Evolutionary conservation across 2,888 invertebrate species (phyloP).

Genomic region (Cephalotes varians): DNA sequence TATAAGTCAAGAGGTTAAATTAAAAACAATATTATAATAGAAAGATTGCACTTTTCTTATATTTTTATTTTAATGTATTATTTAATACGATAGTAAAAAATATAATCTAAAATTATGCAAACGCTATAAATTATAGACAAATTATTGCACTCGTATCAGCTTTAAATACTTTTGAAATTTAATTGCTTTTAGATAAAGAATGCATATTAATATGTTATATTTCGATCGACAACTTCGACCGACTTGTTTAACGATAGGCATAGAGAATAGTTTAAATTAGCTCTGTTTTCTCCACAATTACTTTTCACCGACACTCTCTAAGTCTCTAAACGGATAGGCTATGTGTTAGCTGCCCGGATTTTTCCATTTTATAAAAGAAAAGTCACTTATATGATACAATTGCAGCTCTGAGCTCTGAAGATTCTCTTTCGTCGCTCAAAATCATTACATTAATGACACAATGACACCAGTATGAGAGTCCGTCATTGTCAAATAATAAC

Average conservation of each 20-base stretch:
- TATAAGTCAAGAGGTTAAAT: too few species aligned
- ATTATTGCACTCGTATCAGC: not conserved
- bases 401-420: constrained; percentile 6
- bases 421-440: not conserved
- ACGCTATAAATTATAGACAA: not conserved
- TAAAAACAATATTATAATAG: constrained; percentile 1
- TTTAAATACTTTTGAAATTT: constrained; percentile 4
- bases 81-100: not conserved
- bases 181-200: constrained; percentile 10
- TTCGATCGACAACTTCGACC: constrained; percentile 50
- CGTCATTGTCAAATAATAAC: constrained; percentile 33
- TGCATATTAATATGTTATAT: constrained; percentile 24
- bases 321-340: constrained; percentile 43
- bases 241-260: constrained; percentile 52
- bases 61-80: not conserved
- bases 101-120: not conserved
- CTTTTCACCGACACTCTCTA: constrained; percentile 59
- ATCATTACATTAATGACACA: constrained; percentile 32
- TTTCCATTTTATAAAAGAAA: constrained; percentile 16
- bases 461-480: constrained; percentile 1
- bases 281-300: constrained; percentile 57
- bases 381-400: constrained; percentile 1
- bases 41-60: not conserved
- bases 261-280: constrained; percentile 46
- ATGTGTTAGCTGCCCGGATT: constrained; percentile 1